A percentile compares a stretch with the other conserved stretches of the same genome.
Conservation (phyloP, 1,140 invertebrate species). For the Saccostrea echinata region DNA sequence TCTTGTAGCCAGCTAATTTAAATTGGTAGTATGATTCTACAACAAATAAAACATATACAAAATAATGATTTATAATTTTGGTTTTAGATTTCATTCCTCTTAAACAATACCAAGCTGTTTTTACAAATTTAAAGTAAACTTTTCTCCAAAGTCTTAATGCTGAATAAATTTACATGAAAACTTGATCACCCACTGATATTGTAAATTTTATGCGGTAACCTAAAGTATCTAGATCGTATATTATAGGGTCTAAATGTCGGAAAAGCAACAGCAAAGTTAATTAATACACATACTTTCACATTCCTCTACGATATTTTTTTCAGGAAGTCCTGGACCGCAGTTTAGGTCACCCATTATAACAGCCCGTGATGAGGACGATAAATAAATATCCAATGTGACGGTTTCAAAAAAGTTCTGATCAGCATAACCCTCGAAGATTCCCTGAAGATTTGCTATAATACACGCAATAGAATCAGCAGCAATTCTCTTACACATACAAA, state of each 20-base stretch:
- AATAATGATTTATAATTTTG: no score
- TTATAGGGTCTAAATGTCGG: not conserved
- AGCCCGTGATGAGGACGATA: not conserved
- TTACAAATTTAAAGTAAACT: not conserved
- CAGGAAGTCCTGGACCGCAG: not conserved
- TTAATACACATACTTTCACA: not conserved
- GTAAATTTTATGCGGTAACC: no score
- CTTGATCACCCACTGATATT: not conserved
- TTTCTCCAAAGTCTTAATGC: not conserved
- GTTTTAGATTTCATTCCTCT: not conserved
- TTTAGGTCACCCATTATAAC: constrained; percentile 16
- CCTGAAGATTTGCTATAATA: not conserved
- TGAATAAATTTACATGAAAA: not conserved
- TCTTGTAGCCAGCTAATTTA: not conserved
- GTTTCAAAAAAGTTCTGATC: not conserved
- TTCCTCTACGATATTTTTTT: not conserved
- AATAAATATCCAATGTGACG: not conserved
- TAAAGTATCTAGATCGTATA: no score
- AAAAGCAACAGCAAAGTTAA: not conserved
- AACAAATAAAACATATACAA: not conserved
- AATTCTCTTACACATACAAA: not conserved
- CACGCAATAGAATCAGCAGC: not conserved
- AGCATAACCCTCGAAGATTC: not conserved
- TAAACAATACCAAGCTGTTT: not conserved
- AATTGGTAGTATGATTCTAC: not conserved